A percentile compares a stretch with the other conserved stretches of the same genome.
These are phyloP conservation scores for Ptychoptera contaminata DNA, from an alignment of 2,888 invertebrate species.

Conservation along the genomic window DNA sequence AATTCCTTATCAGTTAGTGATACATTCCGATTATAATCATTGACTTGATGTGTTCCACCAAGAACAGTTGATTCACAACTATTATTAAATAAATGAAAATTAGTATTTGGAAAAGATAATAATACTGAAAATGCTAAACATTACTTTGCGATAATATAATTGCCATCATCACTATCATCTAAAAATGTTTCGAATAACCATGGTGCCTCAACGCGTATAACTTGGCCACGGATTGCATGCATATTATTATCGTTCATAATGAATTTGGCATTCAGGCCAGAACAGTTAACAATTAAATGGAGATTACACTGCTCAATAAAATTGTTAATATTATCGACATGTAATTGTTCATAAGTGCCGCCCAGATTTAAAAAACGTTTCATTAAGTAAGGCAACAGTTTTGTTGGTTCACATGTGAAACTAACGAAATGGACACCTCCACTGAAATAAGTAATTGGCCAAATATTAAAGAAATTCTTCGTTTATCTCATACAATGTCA, in stretches of 20 bases:
- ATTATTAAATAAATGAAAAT: slow-evolving; percentile 7
- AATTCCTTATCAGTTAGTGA: slow-evolving; percentile 38
- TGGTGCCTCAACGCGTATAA: slow-evolving; percentile 49
- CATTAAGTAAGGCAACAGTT: slow-evolving; percentile 50
- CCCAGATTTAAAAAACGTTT: slow-evolving; percentile 41
- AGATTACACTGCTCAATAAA: slow-evolving; percentile 36
- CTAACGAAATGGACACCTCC: slow-evolving; percentile 47
- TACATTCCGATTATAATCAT: slow-evolving; percentile 39
- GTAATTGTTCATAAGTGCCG: slow-evolving; percentile 32
- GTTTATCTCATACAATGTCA: no score
- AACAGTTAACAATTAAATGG: slow-evolving; percentile 66
- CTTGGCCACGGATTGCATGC: slow-evolving; percentile 59
- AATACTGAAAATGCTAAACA: not conserved
- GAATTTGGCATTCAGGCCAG: slow-evolving; percentile 48
- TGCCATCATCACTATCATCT: slow-evolving; percentile 40
- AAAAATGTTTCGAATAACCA: slow-evolving; percentile 45
- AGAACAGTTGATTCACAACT: slow-evolving; percentile 48
- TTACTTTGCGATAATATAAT: slow-evolving; percentile 70
- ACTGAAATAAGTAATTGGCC: slow-evolving; percentile 25
- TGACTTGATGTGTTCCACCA: slow-evolving; percentile 60
- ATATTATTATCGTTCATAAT: slow-evolving; percentile 45
- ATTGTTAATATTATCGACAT: slow-evolving; percentile 34
- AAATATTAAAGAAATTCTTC: not conserved
- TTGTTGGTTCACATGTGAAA: slow-evolving; percentile 47
- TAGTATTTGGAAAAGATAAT: not conserved